Conservation (phyloP, 2,797 vertebrate genomes). For the Enteromius afrohamiltoni region DNA sequence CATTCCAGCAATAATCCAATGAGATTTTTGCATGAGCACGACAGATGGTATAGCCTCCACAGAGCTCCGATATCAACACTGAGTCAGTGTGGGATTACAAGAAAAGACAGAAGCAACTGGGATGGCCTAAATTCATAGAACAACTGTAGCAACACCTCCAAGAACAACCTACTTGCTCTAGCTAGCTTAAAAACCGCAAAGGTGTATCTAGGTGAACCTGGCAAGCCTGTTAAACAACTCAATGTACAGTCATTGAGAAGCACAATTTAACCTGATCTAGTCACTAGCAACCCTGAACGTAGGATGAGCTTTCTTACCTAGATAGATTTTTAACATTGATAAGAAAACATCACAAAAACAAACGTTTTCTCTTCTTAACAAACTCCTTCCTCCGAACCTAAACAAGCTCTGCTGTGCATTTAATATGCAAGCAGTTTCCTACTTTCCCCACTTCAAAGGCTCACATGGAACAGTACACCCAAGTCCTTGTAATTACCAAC, state of each 20-base stretch:
- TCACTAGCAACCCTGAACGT: neutral
- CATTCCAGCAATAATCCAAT: slow-evolving; percentile 8
- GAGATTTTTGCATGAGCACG: neutral
- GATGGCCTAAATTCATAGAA: neutral
- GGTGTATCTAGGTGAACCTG: neutral
- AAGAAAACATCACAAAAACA: slow-evolving; percentile 28
- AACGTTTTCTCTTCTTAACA: slow-evolving; percentile 26
- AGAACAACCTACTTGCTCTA: neutral
- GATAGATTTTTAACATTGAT: slow-evolving; percentile 2
- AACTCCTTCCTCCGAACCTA: slow-evolving; percentile 22
- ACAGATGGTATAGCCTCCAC: neutral
- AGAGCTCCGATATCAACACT: neutral
- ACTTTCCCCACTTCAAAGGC: slow-evolving; percentile 56
- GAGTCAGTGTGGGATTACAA: neutral
- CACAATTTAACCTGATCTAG: slow-evolving; percentile 19
- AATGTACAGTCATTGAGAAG: neutral
- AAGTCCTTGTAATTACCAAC: slow-evolving; percentile 56
- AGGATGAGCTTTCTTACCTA: neutral
- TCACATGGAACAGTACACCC: slow-evolving; percentile 46
- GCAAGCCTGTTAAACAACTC: neutral
- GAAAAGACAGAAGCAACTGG: neutral
- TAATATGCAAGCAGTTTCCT: slow-evolving; percentile 53
- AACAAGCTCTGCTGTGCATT: slow-evolving; percentile 40
- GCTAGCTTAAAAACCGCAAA: neutral
- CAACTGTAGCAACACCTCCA: neutral